Conservation (phyloP, 2,888 invertebrate species). For the Volucella zonaria region DNA sequence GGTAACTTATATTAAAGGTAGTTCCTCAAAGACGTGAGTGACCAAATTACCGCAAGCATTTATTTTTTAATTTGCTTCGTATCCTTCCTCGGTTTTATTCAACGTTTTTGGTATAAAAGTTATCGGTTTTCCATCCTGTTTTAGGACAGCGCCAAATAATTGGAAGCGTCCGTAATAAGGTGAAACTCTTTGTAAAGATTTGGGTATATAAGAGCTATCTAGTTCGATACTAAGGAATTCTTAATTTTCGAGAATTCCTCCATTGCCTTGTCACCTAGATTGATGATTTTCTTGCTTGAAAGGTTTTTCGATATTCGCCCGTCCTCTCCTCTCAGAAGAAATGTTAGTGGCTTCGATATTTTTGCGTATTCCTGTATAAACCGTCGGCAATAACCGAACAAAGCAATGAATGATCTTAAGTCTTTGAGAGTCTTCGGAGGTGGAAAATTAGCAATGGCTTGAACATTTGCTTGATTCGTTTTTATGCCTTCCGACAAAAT, state of each 20-base stretch:
- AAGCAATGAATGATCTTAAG: too few species aligned
- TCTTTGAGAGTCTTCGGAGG: too few species aligned
- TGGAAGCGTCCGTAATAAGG: too few species aligned
- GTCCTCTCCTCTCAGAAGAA: not conserved
- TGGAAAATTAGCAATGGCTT: too few species aligned
- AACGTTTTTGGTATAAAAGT: constrained; percentile 44
- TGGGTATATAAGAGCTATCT: not conserved
- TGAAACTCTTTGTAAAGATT: not conserved
- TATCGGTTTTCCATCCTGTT: constrained; percentile 29
- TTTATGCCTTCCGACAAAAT: too few species aligned
- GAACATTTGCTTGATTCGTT: too few species aligned
- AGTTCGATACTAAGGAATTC: not conserved
- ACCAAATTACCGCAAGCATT: constrained; percentile 36
- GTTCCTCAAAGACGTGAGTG: constrained; percentile 24
- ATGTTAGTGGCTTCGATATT: too few species aligned
- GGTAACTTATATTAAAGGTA: constrained; percentile 21
- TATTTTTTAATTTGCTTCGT: constrained; percentile 33
- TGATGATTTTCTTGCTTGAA: not conserved
- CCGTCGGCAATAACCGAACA: too few species aligned
- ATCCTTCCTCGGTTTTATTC: constrained; percentile 25
- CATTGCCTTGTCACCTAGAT: not conserved
- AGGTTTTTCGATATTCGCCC: too few species aligned
- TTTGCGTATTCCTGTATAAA: too few species aligned
- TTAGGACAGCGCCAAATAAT: constrained; percentile 24
- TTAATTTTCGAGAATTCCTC: not conserved